Percentiles rank a stretch among this genome's conserved stretches.
phyloP scores from a whole-genome alignment of 2,888 invertebrate genomes.

The Meganola albula region DNA sequence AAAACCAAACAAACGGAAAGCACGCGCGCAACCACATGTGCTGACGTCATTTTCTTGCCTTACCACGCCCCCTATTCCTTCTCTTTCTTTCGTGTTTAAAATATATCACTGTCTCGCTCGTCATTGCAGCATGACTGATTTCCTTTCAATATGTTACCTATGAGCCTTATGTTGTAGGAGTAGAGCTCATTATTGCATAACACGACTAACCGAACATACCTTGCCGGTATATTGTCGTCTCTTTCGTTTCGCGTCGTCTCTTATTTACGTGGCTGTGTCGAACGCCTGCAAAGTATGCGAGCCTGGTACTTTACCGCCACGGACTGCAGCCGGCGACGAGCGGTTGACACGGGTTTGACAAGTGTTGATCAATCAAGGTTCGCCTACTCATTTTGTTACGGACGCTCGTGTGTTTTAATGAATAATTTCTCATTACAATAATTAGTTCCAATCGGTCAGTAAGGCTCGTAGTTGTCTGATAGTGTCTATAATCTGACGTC shows the following conservation, averaged over 20 bases:
- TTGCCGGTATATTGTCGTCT: constrained; percentile 32
- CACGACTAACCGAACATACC: constrained; percentile 20
- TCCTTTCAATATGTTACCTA: constrained; percentile 24
- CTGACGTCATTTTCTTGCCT: constrained; percentile 52
- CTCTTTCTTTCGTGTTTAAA: constrained; percentile 38
- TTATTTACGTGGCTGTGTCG: constrained; percentile 33
- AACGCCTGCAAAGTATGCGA: constrained; percentile 47
- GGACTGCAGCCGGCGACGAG: constrained; percentile 71
- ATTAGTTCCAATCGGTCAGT: constrained; percentile 1
- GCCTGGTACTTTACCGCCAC: constrained; percentile 76
- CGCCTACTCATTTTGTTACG: constrained; percentile 18
- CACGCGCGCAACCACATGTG: constrained; percentile 61
- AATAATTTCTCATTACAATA: constrained; percentile 8
- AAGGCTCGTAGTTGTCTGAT: no score
- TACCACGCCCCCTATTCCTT: constrained; percentile 49
- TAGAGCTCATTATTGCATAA: constrained; percentile 38
- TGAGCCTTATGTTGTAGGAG: constrained; percentile 27
- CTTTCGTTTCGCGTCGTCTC: constrained; percentile 36
- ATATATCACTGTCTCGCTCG: constrained; percentile 42
- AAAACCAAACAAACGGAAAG: constrained; percentile 50
- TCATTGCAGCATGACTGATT: constrained; percentile 54
- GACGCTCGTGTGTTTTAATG: constrained; percentile 8
- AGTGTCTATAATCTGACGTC: constrained; percentile 33
- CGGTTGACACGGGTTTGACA: constrained; percentile 69
- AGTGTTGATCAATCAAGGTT: constrained; percentile 45